Conservation (phyloP, 1,140 invertebrate species). For the Solenopsis fugax region DNA sequence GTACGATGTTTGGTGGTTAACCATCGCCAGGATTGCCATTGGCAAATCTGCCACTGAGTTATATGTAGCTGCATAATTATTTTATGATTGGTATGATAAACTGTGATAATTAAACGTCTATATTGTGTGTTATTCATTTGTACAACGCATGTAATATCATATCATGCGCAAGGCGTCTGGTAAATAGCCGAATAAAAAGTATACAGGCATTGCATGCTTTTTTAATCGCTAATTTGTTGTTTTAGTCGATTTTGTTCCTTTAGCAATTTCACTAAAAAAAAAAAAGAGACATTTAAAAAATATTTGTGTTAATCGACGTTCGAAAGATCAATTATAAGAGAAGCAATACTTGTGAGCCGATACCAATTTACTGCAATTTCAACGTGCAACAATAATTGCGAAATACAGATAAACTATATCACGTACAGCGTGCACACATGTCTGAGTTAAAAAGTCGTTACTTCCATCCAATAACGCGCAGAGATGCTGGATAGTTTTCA, state of each 20-base stretch:
- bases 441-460: conserved; percentile 41
- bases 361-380: conserved; percentile 16
- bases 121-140: not conserved
- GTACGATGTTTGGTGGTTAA: conserved; percentile 14
- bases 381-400: conserved; percentile 23
- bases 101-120: not conserved
- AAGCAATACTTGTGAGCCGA: not conserved
- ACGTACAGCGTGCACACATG: not conserved
- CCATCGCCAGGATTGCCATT: conserved; percentile 1
- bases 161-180: not conserved
- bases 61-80: not conserved
- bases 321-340: not conserved
- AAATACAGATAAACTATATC: not conserved
- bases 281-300: not conserved
- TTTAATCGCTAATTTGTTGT: not conserved
- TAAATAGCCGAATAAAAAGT: not conserved
- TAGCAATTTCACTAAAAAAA: not conserved
- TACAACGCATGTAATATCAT: not conserved
- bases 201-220: not conserved
- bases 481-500: conserved; percentile 30
- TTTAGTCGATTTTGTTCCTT: not conserved
- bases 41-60: conserved; percentile 8
- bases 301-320: not conserved
- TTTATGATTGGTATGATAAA: not conserved
- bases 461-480: conserved; percentile 18